phyloP scores from a whole-genome alignment of 2,113 vertebrate genomes.

The Psophia crepitans region DNA sequence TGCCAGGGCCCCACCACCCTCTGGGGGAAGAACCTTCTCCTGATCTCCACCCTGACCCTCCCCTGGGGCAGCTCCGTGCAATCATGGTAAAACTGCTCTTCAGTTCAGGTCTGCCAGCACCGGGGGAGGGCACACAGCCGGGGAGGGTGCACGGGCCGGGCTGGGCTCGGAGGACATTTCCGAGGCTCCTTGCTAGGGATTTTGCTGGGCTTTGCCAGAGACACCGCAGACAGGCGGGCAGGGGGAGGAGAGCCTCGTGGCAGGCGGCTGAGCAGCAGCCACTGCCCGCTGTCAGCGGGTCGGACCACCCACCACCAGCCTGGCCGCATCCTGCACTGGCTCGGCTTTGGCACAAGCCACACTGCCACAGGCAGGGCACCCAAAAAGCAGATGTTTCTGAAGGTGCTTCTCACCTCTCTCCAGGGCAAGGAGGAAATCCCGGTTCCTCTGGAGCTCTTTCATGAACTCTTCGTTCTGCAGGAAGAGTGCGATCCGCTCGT shows the following conservation, averaged over 20 bases:
- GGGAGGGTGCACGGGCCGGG: accelerated
- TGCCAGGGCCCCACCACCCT: no score
- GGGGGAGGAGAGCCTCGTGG: neutral
- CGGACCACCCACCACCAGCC: neutral
- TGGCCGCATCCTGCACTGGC: neutral
- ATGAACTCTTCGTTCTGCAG: constrained; percentile 98
- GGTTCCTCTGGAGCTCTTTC: constrained; percentile 94
- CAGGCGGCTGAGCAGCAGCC: neutral
- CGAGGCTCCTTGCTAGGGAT: neutral
- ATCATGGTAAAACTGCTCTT: neutral
- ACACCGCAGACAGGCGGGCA: neutral
- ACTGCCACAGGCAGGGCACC: neutral
- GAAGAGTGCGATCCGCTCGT: constrained; percentile 93
- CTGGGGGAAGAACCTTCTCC: no score
- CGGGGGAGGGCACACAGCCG: neutral
- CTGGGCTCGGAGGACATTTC: neutral
- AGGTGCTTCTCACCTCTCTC: constrained; percentile 83
- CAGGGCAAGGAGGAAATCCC: constrained; percentile 93
- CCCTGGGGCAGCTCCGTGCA: no score
- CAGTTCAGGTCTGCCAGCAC: neutral
- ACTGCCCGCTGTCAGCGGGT: accelerated
- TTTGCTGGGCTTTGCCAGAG: neutral
- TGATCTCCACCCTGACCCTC: no score
- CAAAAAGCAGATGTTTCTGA: neutral
- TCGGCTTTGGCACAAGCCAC: neutral